Percentiles rank a stretch among this genome's conserved stretches.
Evolutionary conservation across 2,797 vertebrate genomes (phyloP).

Genomic region (Centroberyx gerrardi): DNA sequence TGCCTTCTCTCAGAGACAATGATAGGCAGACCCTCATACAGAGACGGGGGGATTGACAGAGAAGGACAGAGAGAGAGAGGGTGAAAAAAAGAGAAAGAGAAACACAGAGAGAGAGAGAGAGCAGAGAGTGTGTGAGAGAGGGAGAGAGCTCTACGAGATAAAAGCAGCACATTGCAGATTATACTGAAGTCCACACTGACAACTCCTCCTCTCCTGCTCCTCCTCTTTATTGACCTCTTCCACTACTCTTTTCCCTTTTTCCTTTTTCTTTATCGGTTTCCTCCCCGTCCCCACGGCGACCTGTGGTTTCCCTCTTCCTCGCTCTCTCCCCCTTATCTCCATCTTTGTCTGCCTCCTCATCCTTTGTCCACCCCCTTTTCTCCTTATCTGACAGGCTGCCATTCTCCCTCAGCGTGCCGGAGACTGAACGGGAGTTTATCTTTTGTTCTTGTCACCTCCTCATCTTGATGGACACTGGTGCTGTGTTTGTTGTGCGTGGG

Average conservation of each 20-base stretch:
- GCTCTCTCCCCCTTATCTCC: constrained; percentile 36
- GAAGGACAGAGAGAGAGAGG: constrained; percentile 8
- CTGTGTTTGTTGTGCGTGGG: constrained; percentile 15
- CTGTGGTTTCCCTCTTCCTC: constrained; percentile 22
- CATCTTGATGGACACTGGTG: constrained; percentile 44
- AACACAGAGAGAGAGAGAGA: neutral
- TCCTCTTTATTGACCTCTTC: constrained; percentile 21
- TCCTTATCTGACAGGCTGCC: constrained; percentile 67
- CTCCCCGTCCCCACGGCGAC: constrained; percentile 25
- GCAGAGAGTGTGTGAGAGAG: constrained; percentile 13
- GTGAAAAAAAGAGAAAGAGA: neutral
- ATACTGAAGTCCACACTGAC: neutral
- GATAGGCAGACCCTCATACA: constrained; percentile 44
- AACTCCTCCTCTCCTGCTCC: constrained; percentile 15
- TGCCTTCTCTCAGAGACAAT: constrained; percentile 28
- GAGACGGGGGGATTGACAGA: constrained; percentile 15
- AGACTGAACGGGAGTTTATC: constrained; percentile 47
- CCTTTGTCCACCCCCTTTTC: constrained; percentile 42
- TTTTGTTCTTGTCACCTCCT: constrained; percentile 56
- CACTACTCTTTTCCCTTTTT: constrained; percentile 26
- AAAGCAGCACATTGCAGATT: constrained; percentile 30
- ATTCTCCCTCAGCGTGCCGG: constrained; percentile 40
- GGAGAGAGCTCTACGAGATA: constrained; percentile 30
- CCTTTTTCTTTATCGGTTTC: constrained; percentile 28
- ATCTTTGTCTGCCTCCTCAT: constrained; percentile 39